Evolutionary conservation across 2,797 vertebrate genomes (phyloP), one percentile per base, ranked within the genome.

Genomic region (Rhynchonycteris naso): DNA sequence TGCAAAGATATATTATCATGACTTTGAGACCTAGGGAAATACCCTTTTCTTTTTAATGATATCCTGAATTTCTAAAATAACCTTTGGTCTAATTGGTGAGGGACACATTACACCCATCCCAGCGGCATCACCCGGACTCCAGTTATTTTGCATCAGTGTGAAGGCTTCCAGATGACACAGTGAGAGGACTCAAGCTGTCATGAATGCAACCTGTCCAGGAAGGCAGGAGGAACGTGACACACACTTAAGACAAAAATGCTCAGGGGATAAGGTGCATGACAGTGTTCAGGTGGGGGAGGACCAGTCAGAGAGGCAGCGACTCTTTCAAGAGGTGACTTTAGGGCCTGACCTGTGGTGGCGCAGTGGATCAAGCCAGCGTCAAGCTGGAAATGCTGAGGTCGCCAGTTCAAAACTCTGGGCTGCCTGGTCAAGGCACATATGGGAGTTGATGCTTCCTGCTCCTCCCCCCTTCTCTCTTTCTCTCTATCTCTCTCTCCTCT

Each of bases 1-100:
- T 94, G n/a, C 58, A 93, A 83, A 91, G 35, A 91, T 78, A 16
- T 93, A 78, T 87, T 50, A 78, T 2, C 66, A 14, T 74, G n/a
- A 61, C 47, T 89, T 56, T 86, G 24, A 91, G 58, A 94, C 38
- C 54, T 26, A 43, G 28, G 54, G 33, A 95, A 90, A 65, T 79
- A 65, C 0, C n/a, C 30, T 76, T 2, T 91, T 65, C n/a, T 87
- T 66, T n/a, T 50, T 83, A 82, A 28, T 82, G 47, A 35, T 47
- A 69, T 7, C 66, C 52, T 71, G 30, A 69, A 88, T 86, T 83
- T 58, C 90, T 74, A 7, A 87, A 83, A 76, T 65, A 74, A 54
- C 75, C 65, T 83, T 59, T 89, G 58, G 33, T 76, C 68, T 91
- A 56, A 65, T 19, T 88, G 74, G 59, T 63, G 13, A 96, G 47